Evolutionary conservation across 2,888 invertebrate genomes (phyloP), one percentile per base, ranked within the genome.

Genomic region (Caenorhabditis sp.): DNA sequence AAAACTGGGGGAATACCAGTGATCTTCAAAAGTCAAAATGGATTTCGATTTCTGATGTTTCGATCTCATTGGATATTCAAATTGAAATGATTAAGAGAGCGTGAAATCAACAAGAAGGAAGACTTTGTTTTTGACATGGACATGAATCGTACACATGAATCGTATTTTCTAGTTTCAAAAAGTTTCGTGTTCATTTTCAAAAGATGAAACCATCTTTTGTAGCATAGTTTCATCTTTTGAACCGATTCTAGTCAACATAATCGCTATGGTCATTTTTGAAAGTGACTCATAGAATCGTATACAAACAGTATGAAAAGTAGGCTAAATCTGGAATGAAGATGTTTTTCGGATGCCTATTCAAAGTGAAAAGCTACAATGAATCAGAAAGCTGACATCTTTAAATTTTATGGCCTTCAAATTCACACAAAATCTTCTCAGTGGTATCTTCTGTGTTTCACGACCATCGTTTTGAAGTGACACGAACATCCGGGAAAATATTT

Each of bases 1-100:
- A 64, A 66, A 47, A 3, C 1, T 31, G 22, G 14, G 54, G 24
- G 26, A 26, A 54, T 26, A 24, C 54, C 35, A 28, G 12, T 19
- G 31, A 76, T 68, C 51, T 74, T 64, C 28, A 64, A 63, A 64
- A 61, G 63, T 63, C 54, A 63, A 44, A 44, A 51, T 76, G 68
- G 12, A 61, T 75, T 64, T 64, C 16, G 12, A 61, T 75, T 64
- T 64, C 16, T 68, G 51, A 51, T 38, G 24, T 54, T 54, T 35
- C 16, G 31, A 76, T 58, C 68, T 31, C 47, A 66, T 75, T 66
- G 24, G 47, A 8, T 64, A 75, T 66, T 14, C 66, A 75, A 31
- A 54, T 24, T 26, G 54, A 58, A 10, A 49, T 41, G 26, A 61
- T 49, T 66, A 51, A 31, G 66, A 49, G 41, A 66, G 66, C 66